Conservation (phyloP, 37 sponge, comb jelly and placozoan genomes). For the Agelas oroides region DNA sequence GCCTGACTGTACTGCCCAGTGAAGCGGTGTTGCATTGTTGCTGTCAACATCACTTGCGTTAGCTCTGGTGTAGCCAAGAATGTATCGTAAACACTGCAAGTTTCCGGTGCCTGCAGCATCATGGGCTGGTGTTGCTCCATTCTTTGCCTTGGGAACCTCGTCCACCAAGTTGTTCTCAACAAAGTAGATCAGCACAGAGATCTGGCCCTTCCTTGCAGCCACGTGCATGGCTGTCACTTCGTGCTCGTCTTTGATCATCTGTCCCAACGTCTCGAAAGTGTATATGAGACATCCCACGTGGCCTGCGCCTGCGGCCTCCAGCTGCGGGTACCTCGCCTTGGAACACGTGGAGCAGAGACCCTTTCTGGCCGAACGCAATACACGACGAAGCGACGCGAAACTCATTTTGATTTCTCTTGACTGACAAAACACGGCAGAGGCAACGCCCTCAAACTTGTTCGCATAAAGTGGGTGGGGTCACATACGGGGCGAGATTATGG, state of each 20-base stretch:
- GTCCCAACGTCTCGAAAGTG: conserved; percentile 80
- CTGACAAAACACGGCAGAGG: too few species aligned
- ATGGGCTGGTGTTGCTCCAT: conserved; percentile 92
- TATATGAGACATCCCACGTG: conserved; percentile 87
- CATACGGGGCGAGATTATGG: too few species aligned
- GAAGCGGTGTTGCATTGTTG: conserved; percentile 83
- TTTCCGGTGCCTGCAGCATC: conserved; percentile 96
- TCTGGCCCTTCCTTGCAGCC: conserved; percentile 87
- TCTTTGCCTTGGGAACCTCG: conserved; percentile 69
- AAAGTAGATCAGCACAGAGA: conserved; percentile 76
- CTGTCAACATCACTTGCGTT: conserved; percentile 81
- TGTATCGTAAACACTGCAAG: conserved; percentile 85
- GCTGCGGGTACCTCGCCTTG: conserved; percentile 80
- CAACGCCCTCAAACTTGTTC: too few species aligned
- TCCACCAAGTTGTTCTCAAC: conserved; percentile 70
- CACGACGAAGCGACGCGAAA: conserved; percentile 73
- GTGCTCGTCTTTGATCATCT: conserved; percentile 72
- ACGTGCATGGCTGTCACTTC: conserved; percentile 92
- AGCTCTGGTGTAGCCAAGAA: conserved; percentile 70
- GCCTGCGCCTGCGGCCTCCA: conserved; percentile 89
- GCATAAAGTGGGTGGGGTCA: too few species aligned
- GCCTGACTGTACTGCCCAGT: conserved; percentile 94
- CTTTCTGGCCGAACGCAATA: conserved; percentile 74
- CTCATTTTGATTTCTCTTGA: too few species aligned
- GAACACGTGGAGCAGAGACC: conserved; percentile 82